A percentile compares a stretch with the other conserved stretches of the same genome.
Evolutionary conservation across 2,797 vertebrate genomes (phyloP).

Genomic region (Ispidina lecontei): DNA sequence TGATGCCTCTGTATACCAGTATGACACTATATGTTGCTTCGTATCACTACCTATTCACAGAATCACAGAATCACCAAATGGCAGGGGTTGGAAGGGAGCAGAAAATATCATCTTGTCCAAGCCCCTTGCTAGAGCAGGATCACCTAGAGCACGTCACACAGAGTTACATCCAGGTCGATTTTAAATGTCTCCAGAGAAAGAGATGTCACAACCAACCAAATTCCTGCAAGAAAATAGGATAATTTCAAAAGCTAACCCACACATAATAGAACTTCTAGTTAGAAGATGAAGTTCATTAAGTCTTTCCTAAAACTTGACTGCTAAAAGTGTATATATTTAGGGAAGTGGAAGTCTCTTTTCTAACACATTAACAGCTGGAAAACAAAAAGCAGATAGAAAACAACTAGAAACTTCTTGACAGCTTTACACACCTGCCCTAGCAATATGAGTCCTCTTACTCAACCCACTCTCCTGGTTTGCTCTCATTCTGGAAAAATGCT

Average conservation of each 20-base stretch:
- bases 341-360: not conserved
- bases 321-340: not conserved
- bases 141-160: no score
- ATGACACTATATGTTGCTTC: not conserved
- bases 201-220: not conserved
- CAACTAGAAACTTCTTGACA: not conserved
- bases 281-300: not conserved
- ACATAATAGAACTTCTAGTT: not conserved
- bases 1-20: not conserved
- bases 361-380: not conserved
- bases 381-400: slow-evolving; percentile 6
- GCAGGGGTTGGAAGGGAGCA: no score
- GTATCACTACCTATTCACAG: not conserved
- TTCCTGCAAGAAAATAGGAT: not conserved
- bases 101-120: no score
- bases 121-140: no score
- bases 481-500: not conserved
- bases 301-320: not conserved
- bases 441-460: not conserved
- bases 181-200: no score
- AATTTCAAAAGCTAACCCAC: not conserved
- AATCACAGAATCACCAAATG: no score
- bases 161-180: no score
- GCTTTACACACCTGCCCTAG: not conserved
- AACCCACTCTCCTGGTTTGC: not conserved